These are phyloP conservation scores for Bothrops jararaca DNA, from an alignment of 2,113 vertebrate genomes.

Conservation along the genomic window DNA sequence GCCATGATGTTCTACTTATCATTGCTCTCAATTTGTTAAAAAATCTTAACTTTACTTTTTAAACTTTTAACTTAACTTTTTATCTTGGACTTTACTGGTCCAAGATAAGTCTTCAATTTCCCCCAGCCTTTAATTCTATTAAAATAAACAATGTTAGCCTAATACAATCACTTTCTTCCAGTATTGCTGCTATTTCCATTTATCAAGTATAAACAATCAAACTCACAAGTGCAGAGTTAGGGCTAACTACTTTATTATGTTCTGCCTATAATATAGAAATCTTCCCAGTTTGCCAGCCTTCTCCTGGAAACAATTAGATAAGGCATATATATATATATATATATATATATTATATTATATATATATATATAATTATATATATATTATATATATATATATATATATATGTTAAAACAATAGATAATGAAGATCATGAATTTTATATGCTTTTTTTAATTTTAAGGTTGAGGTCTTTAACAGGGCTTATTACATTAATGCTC, in stretches of 20 bases:
- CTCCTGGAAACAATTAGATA: not conserved
- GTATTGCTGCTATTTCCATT: not conserved
- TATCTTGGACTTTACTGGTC: not conserved
- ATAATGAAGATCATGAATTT: not conserved
- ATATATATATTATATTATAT: too few species aligned
- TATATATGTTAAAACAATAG: not conserved
- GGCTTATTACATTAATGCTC: not conserved
- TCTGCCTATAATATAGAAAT: not conserved
- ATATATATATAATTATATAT: too few species aligned
- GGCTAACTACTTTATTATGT: not conserved
- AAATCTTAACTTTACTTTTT: not conserved
- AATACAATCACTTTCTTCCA: not conserved
- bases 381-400: too few species aligned
- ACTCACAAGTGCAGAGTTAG: not conserved
- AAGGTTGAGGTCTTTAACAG: not conserved
- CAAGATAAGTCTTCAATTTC: not conserved
- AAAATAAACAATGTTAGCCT: not conserved
- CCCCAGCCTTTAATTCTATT: not conserved
- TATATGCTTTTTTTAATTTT: not conserved
- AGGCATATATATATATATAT: not conserved
- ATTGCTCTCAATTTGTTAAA: not conserved
- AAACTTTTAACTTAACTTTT: too few species aligned
- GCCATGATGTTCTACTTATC: not conserved
- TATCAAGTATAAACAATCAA: not conserved
- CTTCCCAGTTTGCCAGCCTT: not conserved